Evolutionary conservation across 2,888 invertebrate genomes (phyloP).

Genomic region (Dynastes maya): DNA sequence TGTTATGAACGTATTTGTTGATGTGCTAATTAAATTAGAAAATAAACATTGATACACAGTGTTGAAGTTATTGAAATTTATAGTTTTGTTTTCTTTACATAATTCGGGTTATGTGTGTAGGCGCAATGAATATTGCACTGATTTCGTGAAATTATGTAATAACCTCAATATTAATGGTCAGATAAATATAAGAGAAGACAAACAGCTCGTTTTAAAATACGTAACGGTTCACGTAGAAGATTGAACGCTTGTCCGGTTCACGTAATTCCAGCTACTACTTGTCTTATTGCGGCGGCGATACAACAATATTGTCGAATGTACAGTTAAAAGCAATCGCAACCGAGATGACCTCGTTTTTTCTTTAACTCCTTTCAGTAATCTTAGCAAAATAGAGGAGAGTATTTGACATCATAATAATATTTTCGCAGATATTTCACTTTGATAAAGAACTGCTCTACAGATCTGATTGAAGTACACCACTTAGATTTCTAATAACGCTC

Average conservation of each 20-base stretch:
- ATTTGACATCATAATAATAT: constrained; percentile 32
- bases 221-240: constrained; percentile 43
- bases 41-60: no score
- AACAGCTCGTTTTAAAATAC: constrained; percentile 35
- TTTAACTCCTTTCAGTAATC: constrained; percentile 24
- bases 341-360: constrained; percentile 39
- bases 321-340: constrained; percentile 36
- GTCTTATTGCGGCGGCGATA: constrained; percentile 12
- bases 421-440: constrained; percentile 37
- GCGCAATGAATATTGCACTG: background rate
- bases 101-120: constrained; percentile 2
- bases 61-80: no score
- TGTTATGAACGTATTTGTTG: no score
- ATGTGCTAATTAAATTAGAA: no score
- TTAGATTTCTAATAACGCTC: constrained; percentile 27
- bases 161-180: constrained; percentile 16
- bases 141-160: constrained; percentile 25
- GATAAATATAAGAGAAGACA: constrained; percentile 21
- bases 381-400: constrained; percentile 27
- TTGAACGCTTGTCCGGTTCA: constrained; percentile 19
- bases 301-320: constrained; percentile 40
- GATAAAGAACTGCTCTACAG: constrained; percentile 18
- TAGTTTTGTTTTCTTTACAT: background rate
- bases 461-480: background rate
- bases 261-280: constrained; percentile 22